phyloP scores from a whole-genome alignment of 2,888 invertebrate species.

The Steromphala cineraria region DNA sequence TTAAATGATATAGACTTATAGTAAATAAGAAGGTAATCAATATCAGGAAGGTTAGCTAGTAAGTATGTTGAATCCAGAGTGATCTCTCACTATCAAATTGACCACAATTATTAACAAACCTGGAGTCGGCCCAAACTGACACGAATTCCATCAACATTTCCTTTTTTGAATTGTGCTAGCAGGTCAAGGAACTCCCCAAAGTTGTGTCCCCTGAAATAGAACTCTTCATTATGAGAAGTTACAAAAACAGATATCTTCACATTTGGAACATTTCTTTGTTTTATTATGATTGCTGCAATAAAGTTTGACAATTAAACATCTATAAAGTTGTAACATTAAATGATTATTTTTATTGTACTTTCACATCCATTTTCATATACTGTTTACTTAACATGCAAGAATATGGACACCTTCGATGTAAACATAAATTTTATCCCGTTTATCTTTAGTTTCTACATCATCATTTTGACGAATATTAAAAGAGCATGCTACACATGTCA shows the following conservation, averaged over 20 bases:
- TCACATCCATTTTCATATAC: neutral
- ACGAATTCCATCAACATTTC: constrained; percentile 96
- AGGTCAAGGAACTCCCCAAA: constrained; percentile 90
- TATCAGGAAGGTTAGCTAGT: too few relatives aligned
- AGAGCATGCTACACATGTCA: too few relatives aligned
- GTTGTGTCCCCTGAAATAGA: constrained; percentile 79
- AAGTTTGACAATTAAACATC: neutral
- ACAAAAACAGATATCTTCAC: too few relatives aligned
- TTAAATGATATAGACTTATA: too few relatives aligned
- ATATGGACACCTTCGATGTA: too few relatives aligned
- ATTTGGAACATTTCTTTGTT: neutral
- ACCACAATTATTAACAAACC: constrained; percentile 49
- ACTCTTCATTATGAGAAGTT: neutral
- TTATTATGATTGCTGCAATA: neutral
- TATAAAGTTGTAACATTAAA: neutral
- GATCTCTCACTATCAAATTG: too few relatives aligned
- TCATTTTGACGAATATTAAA: too few relatives aligned
- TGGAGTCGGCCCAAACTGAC: constrained; percentile 89
- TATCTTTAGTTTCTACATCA: too few relatives aligned
- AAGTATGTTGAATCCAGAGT: too few relatives aligned
- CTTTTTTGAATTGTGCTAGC: constrained; percentile 96
- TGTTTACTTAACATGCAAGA: too few relatives aligned
- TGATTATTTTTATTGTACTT: neutral
- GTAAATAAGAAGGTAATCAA: too few relatives aligned
- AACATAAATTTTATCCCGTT: too few relatives aligned